These are phyloP conservation scores for Meiosimyza platycephala DNA, from an alignment of 2,888 invertebrate species.

Conservation along the genomic window DNA sequence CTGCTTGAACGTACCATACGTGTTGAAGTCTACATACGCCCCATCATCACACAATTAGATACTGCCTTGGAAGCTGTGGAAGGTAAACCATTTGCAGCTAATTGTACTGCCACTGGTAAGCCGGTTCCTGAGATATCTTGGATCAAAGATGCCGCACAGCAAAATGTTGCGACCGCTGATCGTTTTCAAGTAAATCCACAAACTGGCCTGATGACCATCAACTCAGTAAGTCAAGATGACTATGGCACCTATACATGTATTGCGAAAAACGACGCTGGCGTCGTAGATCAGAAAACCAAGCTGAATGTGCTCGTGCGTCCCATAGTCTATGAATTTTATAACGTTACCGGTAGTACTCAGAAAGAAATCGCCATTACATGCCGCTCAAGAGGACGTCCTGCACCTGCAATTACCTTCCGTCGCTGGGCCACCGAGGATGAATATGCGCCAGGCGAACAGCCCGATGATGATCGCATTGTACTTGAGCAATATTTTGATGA, in stretches of 20 bases:
- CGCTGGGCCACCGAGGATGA: slow-evolving; percentile 77
- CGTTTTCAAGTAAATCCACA: slow-evolving; percentile 74
- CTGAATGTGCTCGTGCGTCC: slow-evolving; percentile 83
- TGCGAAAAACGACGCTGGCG: slow-evolving; percentile 83
- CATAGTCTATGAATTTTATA: slow-evolving; percentile 80
- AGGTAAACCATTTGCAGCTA: slow-evolving; percentile 80
- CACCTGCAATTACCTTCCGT: slow-evolving; percentile 82
- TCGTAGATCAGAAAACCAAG: slow-evolving; percentile 75
- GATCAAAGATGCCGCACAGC: slow-evolving; percentile 80
- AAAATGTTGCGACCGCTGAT: slow-evolving; percentile 78
- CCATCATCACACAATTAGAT: slow-evolving; percentile 76
- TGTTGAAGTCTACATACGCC: slow-evolving; percentile 83
- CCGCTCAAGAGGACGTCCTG: slow-evolving; percentile 83
- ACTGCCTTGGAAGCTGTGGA: slow-evolving; percentile 78
- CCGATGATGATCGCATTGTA: slow-evolving; percentile 76
- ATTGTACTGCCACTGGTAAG: slow-evolving; percentile 85
- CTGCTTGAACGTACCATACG: slow-evolving; percentile 81
- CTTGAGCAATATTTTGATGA: slow-evolving; percentile 71
- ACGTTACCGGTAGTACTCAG: slow-evolving; percentile 75
- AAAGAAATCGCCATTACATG: slow-evolving; percentile 78
- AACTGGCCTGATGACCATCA: slow-evolving; percentile 80
- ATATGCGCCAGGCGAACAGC: slow-evolving; percentile 74
- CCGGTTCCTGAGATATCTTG: slow-evolving; percentile 86
- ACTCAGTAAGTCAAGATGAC: slow-evolving; percentile 80
- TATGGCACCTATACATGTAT: slow-evolving; percentile 84